phyloP scores from a whole-genome alignment of 2,113 vertebrate genomes.

The Ceyx margarethae region DNA sequence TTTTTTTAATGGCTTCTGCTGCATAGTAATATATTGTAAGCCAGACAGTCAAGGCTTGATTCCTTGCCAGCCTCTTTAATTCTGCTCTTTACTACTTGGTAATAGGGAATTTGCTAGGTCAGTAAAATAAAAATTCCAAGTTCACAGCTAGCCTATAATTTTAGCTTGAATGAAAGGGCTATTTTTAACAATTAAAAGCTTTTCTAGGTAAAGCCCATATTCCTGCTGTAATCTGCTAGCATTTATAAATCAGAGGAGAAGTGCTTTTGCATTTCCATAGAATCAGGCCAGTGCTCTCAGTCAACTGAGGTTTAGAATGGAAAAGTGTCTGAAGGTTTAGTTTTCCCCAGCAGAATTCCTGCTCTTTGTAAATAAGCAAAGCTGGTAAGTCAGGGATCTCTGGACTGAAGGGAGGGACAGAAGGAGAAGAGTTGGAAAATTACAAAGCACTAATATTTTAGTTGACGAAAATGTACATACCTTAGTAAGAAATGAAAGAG shows the following conservation, averaged over 20 bases:
- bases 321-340: neutral
- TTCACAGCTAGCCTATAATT: constrained; percentile 4
- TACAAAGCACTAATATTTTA: constrained; percentile 45
- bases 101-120: neutral
- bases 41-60: neutral
- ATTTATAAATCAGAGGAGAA: neutral
- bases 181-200: constrained; percentile 13
- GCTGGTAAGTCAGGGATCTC: neutral
- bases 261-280: neutral
- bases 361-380: neutral
- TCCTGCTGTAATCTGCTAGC: neutral
- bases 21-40: neutral
- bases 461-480: constrained; percentile 62
- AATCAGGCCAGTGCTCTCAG: neutral
- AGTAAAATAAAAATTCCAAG: neutral
- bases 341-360: neutral
- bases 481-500: constrained; percentile 62
- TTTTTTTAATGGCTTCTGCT: constrained; percentile 37
- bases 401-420: constrained; percentile 36
- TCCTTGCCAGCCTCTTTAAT: neutral
- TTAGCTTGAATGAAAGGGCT: neutral
- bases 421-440: neutral
- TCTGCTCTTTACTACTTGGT: neutral
- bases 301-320: neutral
- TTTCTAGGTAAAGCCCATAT: neutral